Evolutionary conservation across 2,113 vertebrate genomes (phyloP).

Genomic region (Podarcis muralis): DNA sequence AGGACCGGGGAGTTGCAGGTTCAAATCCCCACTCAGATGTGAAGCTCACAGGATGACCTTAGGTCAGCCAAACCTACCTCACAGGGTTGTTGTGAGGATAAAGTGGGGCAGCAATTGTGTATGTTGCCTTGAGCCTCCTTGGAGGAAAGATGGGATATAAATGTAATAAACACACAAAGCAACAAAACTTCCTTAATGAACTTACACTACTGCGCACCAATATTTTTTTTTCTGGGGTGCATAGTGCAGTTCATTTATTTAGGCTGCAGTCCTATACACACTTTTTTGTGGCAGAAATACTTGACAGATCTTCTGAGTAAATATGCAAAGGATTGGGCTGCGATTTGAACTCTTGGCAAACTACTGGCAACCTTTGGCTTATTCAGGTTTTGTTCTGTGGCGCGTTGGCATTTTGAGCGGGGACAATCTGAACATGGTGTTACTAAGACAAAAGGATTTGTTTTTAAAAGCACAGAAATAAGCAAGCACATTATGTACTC

Average conservation of each 20-base stretch:
- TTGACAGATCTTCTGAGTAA: not conserved
- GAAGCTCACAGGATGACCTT: not conserved
- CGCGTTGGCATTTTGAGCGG: not conserved
- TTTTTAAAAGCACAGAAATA: constrained; percentile 9
- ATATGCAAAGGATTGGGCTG: not conserved
- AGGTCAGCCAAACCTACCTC: not conserved
- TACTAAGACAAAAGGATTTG: not conserved
- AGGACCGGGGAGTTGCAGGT: not conserved
- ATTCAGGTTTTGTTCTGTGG: not conserved
- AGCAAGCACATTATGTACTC: constrained; percentile 17
- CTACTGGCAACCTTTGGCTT: not conserved
- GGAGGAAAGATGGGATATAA: too few relatives aligned
- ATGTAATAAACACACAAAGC: not conserved
- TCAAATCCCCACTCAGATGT: not conserved
- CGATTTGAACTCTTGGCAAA: not conserved
- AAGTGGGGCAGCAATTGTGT: too few relatives aligned
- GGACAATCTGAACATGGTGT: constrained; percentile 35
- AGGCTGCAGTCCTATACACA: not conserved
- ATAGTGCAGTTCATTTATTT: not conserved
- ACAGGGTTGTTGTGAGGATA: not conserved
- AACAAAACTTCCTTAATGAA: not conserved
- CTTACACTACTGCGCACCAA: not conserved
- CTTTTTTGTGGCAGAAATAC: not conserved
- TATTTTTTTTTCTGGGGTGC: not conserved
- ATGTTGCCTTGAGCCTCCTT: not conserved